Percentiles rank a stretch among this genome's conserved stretches.
phyloP scores from a whole-genome alignment of 1,140 invertebrate species.

The Brachionus calyciflorus region DNA sequence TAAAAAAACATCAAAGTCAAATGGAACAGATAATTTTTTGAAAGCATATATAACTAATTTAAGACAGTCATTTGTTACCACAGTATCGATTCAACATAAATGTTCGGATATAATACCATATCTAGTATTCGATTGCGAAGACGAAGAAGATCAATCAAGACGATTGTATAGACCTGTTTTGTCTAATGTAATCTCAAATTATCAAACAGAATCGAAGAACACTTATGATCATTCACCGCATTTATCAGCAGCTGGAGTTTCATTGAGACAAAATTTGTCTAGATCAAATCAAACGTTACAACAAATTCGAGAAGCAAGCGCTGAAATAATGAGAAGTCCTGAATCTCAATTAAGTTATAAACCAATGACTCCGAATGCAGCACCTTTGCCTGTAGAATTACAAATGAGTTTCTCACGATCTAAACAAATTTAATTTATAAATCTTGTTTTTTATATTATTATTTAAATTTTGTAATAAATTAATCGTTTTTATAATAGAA shows the following conservation, averaged over 20 bases:
- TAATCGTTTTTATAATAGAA: background rate
- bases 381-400: background rate
- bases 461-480: background rate
- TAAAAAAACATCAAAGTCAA: background rate
- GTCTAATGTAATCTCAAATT: background rate
- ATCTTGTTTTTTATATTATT: background rate
- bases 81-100: background rate
- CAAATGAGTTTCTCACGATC: conserved; percentile 10
- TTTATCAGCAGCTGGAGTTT: background rate
- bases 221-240: background rate
- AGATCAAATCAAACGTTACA: conserved; percentile 29
- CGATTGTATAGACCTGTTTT: conserved; percentile 31
- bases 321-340: background rate
- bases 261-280: conserved; percentile 3
- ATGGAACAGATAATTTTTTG: background rate
- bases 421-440: background rate
- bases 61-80: conserved; percentile 17
- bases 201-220: background rate
- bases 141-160: conserved; percentile 10
- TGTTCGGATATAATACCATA: background rate
- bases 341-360: conserved; percentile 19
- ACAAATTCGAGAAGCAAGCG: conserved; percentile 24
- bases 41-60: background rate
- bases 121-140: conserved; percentile 13
- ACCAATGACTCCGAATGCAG: conserved; percentile 12